Conservation (phyloP, 2,797 vertebrate genomes). For the Tiaroga cobitis region DNA sequence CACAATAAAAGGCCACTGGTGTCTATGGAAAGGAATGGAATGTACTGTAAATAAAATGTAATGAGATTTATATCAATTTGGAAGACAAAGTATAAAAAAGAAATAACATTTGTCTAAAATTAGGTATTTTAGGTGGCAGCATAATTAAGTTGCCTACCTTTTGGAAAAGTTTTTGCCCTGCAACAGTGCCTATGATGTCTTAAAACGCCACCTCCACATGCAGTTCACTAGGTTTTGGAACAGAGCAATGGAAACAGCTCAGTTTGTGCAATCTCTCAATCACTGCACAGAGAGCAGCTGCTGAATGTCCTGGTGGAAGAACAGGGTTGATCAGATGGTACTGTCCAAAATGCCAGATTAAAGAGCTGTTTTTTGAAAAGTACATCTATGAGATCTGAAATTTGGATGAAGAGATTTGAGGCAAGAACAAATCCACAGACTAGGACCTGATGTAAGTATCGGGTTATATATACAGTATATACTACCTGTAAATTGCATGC, state of each 20-base stretch:
- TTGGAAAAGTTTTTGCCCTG: neutral
- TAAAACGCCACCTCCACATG: neutral
- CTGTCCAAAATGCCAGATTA: slow-evolving; percentile 32
- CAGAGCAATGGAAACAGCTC: slow-evolving; percentile 13
- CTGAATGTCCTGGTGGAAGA: slow-evolving; percentile 18
- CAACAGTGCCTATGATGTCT: neutral
- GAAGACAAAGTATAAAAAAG: neutral
- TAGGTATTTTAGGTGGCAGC: neutral
- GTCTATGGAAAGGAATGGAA: neutral
- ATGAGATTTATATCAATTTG: neutral
- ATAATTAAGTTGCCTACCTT: neutral
- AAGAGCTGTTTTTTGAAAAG: neutral
- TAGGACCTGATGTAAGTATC: neutral
- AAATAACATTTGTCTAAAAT: neutral
- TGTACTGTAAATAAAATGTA: neutral
- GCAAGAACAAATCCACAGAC: neutral
- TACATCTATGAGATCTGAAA: neutral
- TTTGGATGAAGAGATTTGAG: slow-evolving; percentile 1
- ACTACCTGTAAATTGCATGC: slow-evolving; percentile 28
- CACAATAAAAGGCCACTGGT: too few relatives aligned
- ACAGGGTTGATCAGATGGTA: slow-evolving; percentile 1
- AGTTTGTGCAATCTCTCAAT: slow-evolving; percentile 37
- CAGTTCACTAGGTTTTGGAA: slow-evolving; percentile 13
- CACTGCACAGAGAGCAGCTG: slow-evolving; percentile 15
- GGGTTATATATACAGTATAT: neutral